Evolutionary conservation across 2,113 vertebrate genomes (phyloP), one percentile per base, ranked within the genome.

Genomic region (Glaucomys volans): DNA sequence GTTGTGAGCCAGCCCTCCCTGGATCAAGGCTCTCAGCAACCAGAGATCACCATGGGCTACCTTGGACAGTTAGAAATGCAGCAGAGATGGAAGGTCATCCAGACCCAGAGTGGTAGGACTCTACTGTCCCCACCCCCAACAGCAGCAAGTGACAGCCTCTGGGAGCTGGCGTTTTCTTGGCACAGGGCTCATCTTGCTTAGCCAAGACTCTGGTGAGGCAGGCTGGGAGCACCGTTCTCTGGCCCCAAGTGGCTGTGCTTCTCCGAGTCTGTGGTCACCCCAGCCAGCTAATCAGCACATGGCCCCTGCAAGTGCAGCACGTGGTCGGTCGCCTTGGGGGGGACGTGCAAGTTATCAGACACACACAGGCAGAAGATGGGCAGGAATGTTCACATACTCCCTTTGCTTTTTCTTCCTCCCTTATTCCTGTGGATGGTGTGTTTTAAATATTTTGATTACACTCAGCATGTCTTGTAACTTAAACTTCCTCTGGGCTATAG

Each of bases 181-280:
- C 24, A 8, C 13, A 8, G 26, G 16, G 1, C 42, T 32, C 10
- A 17, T 3, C 74, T 35, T 4, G 32, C 47, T 32, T 16, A 35
- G 16, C 75, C 7, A 0, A 24, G 80, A 42, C 57, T 59, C n/a
- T 4, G 18, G 16, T 7, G 71, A 37, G 50, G 24, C 12, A n/a
- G 42, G n/a, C 8, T 1, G 2, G 13, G 40, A 47, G 40, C 35
- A 24, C 13, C 47, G 4, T 16, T 57, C 0, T 0, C 22, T 1
- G 42, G 32, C 35, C 47, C 12, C 26, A 28, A 32, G 37, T 12
- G 5, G 17, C 90, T 22, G 4, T 18, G 37, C 47, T 35, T 54
- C 4, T 12, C 28, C 4, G 35, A 13, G 42, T 17, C 72, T 30
- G 54, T n/a, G 0, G 37, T 12, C 24, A 37, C 32, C 42, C 2